Base-by-base conservation (phyloP, 2,113 vertebrate species). In the Nothoprocta perdicaria region DNA sequence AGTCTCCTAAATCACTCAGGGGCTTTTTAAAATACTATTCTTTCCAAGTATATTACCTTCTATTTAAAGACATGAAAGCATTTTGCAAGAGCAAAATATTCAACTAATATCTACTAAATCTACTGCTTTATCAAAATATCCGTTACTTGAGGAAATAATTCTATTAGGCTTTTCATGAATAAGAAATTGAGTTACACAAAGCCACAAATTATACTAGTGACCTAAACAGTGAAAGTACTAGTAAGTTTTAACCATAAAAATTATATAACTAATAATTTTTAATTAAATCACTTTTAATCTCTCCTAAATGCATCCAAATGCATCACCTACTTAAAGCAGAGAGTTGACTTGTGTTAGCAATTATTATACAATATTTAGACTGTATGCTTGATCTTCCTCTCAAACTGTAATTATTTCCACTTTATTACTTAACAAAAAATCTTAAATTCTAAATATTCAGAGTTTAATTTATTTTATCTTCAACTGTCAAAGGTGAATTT, bases 381-480 rank as follows among this genome's bases (percentile, higher is more conserved):
- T 60, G 21, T 67, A 12, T 90, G 21, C 19, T 84, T 4, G 3
- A 14, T 2, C 14, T 79, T 81, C 27, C 24, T 92, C 27, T 67
- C 8, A 63, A 84, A 72, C 10, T 68, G 6, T 21, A 83, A 88
- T 86, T 90, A 84, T 69, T 10, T 72, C 19, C 8, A 71, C 2
- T 53, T 61, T 87, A 66, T 77, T 80, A 53, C 41, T 62, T 77
- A 50, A 87, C 13, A 93, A 84, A 61, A 33, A 24, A 3, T 7
- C 27, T 69, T 67, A 83, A 78, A 81, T 79, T 86, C 73, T 85
- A 92, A 90, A 88, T 61, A 88, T 7, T 65, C 41, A 72, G 23
- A 65, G 31, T 88, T 87, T 43, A 72, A 71, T 73, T 74, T 91
- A 55, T 72, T 91, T 95, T 95, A 91, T 40, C 58, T 82, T 22